These are phyloP conservation scores for Andrena dorsata DNA, from an alignment of 2,888 invertebrate genomes.

Conservation along the genomic window DNA sequence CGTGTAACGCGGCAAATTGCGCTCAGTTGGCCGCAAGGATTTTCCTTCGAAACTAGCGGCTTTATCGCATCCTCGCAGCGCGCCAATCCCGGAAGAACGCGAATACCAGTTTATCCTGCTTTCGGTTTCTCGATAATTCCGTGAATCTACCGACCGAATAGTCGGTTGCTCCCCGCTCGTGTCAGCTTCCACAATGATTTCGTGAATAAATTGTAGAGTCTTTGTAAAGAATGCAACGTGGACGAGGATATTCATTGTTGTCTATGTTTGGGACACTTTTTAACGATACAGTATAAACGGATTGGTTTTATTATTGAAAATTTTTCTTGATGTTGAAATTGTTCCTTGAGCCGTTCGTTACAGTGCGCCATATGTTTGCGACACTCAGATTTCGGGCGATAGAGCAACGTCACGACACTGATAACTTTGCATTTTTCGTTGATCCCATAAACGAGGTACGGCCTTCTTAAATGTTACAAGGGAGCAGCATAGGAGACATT, in stretches of 20 bases:
- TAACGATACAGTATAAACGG: background rate
- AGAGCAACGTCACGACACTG: no score
- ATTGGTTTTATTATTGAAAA: no score
- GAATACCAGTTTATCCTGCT: conserved; percentile 52
- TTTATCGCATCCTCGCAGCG: conserved; percentile 64
- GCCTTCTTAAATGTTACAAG: no score
- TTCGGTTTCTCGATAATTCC: conserved; percentile 52
- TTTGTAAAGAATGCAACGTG: conserved; percentile 1
- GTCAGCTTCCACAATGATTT: background rate
- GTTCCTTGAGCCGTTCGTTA: no score
- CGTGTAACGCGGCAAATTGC: conserved; percentile 61
- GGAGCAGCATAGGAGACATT: no score
- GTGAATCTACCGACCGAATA: conserved; percentile 13
- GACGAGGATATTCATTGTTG: background rate
- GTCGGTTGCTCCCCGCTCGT: background rate
- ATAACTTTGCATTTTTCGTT: no score
- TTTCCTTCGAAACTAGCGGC: conserved; percentile 43
- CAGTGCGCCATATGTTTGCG: no score
- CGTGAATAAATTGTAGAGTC: background rate
- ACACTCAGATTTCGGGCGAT: no score
- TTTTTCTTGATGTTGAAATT: no score
- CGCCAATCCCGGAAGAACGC: conserved; percentile 51
- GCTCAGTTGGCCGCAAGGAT: conserved; percentile 51
- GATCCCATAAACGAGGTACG: no score
- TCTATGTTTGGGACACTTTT: no score